These are phyloP conservation scores for Petrosia ficiformis DNA, from an alignment of 37 sponge, comb jelly and placozoan genomes.

Conservation along the genomic window DNA sequence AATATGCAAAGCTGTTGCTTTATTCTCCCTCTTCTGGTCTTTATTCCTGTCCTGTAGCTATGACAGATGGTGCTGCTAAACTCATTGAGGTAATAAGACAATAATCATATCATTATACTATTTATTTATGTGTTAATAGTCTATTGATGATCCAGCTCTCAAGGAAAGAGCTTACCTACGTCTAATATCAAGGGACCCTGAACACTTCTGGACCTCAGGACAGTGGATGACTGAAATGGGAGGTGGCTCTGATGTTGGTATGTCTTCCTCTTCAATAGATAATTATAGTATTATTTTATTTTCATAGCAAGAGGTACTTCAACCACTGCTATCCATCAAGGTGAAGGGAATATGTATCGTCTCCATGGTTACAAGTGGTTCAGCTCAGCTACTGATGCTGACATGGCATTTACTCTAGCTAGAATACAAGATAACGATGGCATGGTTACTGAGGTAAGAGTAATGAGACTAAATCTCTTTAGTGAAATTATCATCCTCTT, in stretches of 20 bases:
- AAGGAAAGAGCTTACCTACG: conserved; percentile 26
- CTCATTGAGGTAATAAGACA: conserved; percentile 55
- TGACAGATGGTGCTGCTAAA: conserved; percentile 98
- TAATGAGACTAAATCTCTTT: no score
- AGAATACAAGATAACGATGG: conserved; percentile 47
- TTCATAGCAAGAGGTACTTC: conserved; percentile 67
- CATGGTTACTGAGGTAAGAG: conserved; percentile 26
- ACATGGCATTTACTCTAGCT: conserved; percentile 90
- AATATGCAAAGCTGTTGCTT: conserved; percentile 72
- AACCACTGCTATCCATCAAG: conserved; percentile 61
- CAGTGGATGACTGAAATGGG: conserved; percentile 98
- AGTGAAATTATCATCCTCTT: not conserved
- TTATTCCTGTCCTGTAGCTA: conserved; percentile 95
- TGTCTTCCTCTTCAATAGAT: not conserved
- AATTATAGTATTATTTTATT: not conserved
- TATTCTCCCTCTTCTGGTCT: conserved; percentile 89
- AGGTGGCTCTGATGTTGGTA: conserved; percentile 98
- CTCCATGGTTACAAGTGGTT: conserved; percentile 97
- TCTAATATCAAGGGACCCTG: conserved; percentile 65
- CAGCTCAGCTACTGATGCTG: conserved; percentile 91
- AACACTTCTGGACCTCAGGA: conserved; percentile 93
- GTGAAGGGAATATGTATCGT: conserved; percentile 28
- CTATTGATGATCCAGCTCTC: not conserved
- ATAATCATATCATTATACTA: not conserved
- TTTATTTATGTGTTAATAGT: not conserved